Evolutionary conservation across 1,140 invertebrate genomes (phyloP), one percentile per base, ranked within the genome.

Genomic region (Ephestia elutella): DNA sequence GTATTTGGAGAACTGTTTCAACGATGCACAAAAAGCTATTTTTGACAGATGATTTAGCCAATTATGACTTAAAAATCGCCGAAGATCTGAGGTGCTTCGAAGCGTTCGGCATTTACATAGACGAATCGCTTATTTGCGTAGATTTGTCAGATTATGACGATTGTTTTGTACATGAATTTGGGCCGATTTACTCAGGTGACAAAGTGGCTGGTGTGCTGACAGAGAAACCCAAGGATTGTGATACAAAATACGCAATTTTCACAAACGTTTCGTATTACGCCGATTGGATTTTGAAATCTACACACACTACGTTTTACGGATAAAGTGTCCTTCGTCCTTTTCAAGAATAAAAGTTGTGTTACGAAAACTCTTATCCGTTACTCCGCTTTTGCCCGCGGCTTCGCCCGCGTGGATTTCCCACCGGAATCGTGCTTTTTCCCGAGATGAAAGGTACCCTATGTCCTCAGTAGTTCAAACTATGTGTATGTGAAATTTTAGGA

Each of bases 121-220:
- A 80, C 10, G 70, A 75, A 0, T 78, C 74, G 19, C 19, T 80
- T 9, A 72, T 87, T 0, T 87, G 85, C 50, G 57, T 86, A 0
- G 82, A 87, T 50, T 20, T 84, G 35, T 65, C 74, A 0, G 63
- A 67, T 0, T 71, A 82, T 20, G 71, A 78, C 0, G 79, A 82
- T 11, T 87, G 85, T 57, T 87, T 85, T 11, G 30, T 77, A 0
- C 72, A 81, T 7, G 83, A 87, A n/a, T 87, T 85, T 44, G 85
- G 85, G 0, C 85, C 85, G 0, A 54, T 87, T 2, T 87, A 63
- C 28, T 48, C 49, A 10, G 68, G 58, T 0, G 72, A 86, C n/a
- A 84, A 76, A 17, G 56, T 87, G 5, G 69, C 78, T 0, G 85
- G 85, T 0, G 54, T 87, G 0, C 20, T 86, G 15, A 68, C 77